A percentile compares a stretch with the other conserved stretches of the same genome.
These are phyloP conservation scores for Ptilonorhynchus violaceus DNA, from an alignment of 2,113 vertebrate genomes.

Conservation along the genomic window DNA sequence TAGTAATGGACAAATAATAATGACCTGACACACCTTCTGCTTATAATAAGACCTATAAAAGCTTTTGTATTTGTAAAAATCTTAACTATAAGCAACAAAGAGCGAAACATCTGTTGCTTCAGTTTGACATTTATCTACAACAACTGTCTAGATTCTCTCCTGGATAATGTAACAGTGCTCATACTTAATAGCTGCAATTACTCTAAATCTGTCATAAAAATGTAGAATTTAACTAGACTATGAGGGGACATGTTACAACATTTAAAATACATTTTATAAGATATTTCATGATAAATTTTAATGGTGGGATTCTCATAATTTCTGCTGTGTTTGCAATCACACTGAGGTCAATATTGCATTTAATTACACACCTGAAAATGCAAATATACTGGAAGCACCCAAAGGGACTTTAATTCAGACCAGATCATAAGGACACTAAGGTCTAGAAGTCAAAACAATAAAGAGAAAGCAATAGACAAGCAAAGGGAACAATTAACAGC, in stretches of 20 bases:
- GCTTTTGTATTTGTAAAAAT: not conserved
- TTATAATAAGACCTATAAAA: not conserved
- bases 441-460: not conserved
- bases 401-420: not conserved
- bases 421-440: not conserved
- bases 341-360: not conserved
- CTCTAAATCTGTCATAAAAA: constrained; percentile 12
- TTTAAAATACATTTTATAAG: not conserved
- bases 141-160: not conserved
- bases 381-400: not conserved
- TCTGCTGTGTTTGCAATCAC: not conserved
- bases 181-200: constrained; percentile 34
- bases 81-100: not conserved
- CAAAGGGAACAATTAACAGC: not conserved
- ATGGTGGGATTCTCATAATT: not conserved
- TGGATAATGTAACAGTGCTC: not conserved
- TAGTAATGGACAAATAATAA: not conserved
- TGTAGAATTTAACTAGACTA: not conserved
- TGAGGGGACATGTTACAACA: not conserved
- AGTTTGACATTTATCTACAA: not conserved
- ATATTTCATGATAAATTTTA: not conserved
- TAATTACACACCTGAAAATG: not conserved
- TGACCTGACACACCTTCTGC: not conserved
- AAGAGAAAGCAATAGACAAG: not conserved
- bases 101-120: not conserved